These are phyloP conservation scores for Acomys russatus DNA, from an alignment of 2,797 vertebrate species.

Conservation along the genomic window DNA sequence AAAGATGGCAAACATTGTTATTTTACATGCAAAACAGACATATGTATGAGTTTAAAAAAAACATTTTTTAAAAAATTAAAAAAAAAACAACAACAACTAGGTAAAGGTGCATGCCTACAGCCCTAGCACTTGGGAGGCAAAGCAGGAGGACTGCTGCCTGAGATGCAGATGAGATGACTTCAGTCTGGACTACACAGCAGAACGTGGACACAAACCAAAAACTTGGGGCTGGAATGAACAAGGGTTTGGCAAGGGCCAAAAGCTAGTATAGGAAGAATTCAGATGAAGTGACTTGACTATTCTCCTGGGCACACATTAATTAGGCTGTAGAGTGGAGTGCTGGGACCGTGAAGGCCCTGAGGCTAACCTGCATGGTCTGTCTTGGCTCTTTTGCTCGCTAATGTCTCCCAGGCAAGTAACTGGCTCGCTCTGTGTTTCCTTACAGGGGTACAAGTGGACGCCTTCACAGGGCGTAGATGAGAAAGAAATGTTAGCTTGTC, in stretches of 20 bases:
- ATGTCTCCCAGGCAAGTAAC: not conserved
- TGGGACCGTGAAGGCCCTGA: not conserved
- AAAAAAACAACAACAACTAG: not conserved
- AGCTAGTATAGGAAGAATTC: not conserved
- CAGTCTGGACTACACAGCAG: not conserved
- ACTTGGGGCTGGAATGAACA: not conserved
- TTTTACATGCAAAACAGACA: not conserved
- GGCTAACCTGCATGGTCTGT: not conserved
- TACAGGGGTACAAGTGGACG: not conserved
- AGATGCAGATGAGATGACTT: not conserved
- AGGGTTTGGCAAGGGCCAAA: no score
- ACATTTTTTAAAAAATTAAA: no score
- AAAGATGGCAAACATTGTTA: not conserved
- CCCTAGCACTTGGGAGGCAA: not conserved
- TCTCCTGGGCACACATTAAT: not conserved
- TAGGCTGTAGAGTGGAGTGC: not conserved
- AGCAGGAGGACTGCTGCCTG: not conserved
- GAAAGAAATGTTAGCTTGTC: not conserved
- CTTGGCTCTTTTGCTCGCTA: no score
- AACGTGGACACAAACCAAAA: not conserved
- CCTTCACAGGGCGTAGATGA: not conserved
- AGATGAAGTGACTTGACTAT: not conserved
- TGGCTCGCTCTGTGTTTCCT: not conserved
- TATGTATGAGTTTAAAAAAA: not conserved
- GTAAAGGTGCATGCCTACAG: not conserved